Evolutionary conservation across 1,140 invertebrate species (phyloP), one percentile per base, ranked within the genome.

Genomic region (Elymnias hypermnestra): DNA sequence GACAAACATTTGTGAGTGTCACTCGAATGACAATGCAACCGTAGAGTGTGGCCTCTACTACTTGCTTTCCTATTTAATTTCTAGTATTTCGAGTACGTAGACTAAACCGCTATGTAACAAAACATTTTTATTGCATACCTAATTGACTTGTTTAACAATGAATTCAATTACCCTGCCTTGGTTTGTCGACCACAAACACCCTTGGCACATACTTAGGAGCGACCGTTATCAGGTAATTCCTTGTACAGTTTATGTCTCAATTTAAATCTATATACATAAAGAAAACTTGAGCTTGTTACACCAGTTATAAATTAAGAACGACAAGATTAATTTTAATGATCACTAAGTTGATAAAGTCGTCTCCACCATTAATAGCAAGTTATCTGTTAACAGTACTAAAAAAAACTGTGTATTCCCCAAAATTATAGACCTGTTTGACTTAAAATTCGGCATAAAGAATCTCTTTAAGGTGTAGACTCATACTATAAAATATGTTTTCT

Each of bases 1-100:
- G 64, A 60, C 67, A 78, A 78, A 75, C 72, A 72, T 72, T 75
- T 67, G 65, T 66, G 67, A 74, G 66, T 68, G 69, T 71, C 69
- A 69, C 59, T 72, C 57, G 57, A 71, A 51, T 63, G 67, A 75
- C 65, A 73, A 73, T 70, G 54, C 67, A 60, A 64, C 54, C 59
- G 51, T 66, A 39, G 60, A 74, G 68, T 63, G 58, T 52, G 45
- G 21, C 59, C 61, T 42, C 59, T 69, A 67, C 72, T 41, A 70
- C 43, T 44, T 47, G 29, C 14, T 33, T 33, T 33, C 6, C 29
- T 33, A 44, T 35, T 31, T 31, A 40, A 26, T 52, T 40, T 50
- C 40, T 43, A 42, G 39, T 35, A 28, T 50, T 35, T 40, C 29
- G 29, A 33, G 29, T 15, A 15, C 29, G 28, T 29, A 40, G 41